A percentile compares a stretch with the other conserved stretches of the same genome.
Conservation (phyloP, 2,888 invertebrate genomes). For the Trypoxylon attenuatum region DNA sequence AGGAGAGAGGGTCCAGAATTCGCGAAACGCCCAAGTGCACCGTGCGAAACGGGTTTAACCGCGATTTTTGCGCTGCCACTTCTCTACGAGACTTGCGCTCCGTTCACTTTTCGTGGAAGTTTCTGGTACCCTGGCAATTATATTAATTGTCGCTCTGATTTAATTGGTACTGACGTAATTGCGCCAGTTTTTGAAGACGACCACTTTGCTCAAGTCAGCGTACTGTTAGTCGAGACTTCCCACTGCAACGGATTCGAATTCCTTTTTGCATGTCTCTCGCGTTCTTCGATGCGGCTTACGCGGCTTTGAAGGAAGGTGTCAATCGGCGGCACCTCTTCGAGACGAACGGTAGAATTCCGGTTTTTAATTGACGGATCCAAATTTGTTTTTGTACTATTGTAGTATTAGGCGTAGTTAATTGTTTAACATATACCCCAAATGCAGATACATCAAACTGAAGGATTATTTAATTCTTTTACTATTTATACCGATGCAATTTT, state of each 20-base stretch:
- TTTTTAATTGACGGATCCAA: too few relatives aligned
- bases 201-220: neutral
- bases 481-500: too few relatives aligned
- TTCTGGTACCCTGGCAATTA: neutral
- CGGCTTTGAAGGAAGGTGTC: too few relatives aligned
- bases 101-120: neutral
- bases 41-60: neutral
- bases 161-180: neutral
- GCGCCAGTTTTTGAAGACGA: neutral
- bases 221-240: neutral
- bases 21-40: neutral
- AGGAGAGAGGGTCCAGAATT: neutral
- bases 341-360: too few relatives aligned
- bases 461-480: too few relatives aligned
- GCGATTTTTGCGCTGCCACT: neutral
- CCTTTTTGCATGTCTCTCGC: neutral
- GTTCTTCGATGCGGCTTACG: too few relatives aligned
- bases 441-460: too few relatives aligned
- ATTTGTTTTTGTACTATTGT: too few relatives aligned
- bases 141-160: neutral
- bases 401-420: too few relatives aligned
- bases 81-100: neutral
- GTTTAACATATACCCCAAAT: too few relatives aligned
- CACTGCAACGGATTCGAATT: neutral
- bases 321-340: too few relatives aligned